Conservation (phyloP, 2,888 invertebrate genomes). For the Siphonodentalium dalli region DNA sequence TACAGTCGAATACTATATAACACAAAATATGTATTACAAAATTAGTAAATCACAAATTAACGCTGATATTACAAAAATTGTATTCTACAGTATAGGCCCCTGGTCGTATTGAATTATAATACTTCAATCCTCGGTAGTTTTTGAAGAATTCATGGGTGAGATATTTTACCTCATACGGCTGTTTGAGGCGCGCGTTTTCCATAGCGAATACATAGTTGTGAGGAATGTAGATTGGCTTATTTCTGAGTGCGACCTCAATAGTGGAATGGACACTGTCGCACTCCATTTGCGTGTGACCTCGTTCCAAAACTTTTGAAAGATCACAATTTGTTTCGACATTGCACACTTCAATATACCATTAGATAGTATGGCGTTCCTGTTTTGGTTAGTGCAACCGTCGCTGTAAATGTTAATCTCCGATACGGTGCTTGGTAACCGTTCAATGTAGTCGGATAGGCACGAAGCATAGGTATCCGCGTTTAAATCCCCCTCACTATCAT, state of each 20-base stretch:
- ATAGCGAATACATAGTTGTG: conserved; percentile 19
- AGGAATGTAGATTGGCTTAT: conserved; percentile 16
- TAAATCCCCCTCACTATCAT: conserved; percentile 26
- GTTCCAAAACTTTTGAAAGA: conserved; percentile 13
- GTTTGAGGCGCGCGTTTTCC: conserved; percentile 7
- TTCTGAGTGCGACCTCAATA: conserved; percentile 22
- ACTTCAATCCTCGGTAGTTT: conserved; percentile 6
- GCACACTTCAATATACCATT: conserved; percentile 17
- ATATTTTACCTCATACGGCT: conserved; percentile 19
- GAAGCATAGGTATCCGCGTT: conserved; percentile 18
- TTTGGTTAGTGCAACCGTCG: conserved; percentile 18
- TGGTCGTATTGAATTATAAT: conserved; percentile 20
- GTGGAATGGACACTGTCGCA: conserved; percentile 28
- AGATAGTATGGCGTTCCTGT: conserved; percentile 11
- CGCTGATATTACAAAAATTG: too few species aligned
- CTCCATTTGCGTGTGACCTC: conserved; percentile 10
- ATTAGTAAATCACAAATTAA: too few species aligned
- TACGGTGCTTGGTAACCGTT: conserved; percentile 1
- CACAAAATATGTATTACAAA: too few species aligned
- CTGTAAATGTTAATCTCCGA: conserved; percentile 12
- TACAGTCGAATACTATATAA: too few species aligned
- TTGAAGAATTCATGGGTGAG: conserved; percentile 15
- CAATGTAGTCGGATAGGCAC: conserved; percentile 13
- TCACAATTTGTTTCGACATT: not conserved
- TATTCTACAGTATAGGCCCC: too few species aligned